Percentiles rank a stretch among this genome's conserved stretches.
These are phyloP conservation scores for Hirudinaria manillensis DNA, from an alignment of 2,888 invertebrate species.

Conservation along the genomic window DNA sequence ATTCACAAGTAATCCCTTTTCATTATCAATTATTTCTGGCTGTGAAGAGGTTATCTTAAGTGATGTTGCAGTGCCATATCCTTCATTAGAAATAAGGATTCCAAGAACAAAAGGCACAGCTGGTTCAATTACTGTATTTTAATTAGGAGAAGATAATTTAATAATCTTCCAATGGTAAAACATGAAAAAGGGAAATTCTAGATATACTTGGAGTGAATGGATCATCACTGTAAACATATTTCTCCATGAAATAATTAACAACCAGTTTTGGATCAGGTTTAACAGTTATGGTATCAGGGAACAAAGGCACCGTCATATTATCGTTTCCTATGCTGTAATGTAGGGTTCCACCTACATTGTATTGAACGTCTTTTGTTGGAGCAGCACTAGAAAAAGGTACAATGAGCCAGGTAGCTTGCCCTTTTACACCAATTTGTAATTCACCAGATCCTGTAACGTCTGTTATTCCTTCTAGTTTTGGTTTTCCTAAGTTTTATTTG, in stretches of 20 bases:
- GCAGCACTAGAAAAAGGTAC: conserved; percentile 43
- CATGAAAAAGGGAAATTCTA: too few relatives aligned
- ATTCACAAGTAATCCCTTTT: conserved; percentile 42
- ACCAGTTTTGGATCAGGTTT: conserved; percentile 43
- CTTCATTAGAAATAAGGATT: conserved; percentile 41
- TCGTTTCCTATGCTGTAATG: conserved; percentile 42
- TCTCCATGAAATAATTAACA: conserved; percentile 44
- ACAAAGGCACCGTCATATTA: conserved; percentile 40
- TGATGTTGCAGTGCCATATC: conserved; percentile 41
- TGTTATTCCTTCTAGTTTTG: conserved; percentile 39
- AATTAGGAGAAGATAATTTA: neutral
- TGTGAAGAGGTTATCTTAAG: conserved; percentile 43
- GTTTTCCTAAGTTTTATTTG: conserved; percentile 36
- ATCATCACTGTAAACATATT: conserved; percentile 43
- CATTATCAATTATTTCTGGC: conserved; percentile 45
- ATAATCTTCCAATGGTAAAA: neutral
- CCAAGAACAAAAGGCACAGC: conserved; percentile 43
- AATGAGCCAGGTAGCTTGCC: conserved; percentile 42
- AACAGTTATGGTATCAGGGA: conserved; percentile 43
- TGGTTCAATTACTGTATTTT: conserved; percentile 37
- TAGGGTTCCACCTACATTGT: conserved; percentile 43
- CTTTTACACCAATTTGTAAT: conserved; percentile 33
- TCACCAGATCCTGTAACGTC: conserved; percentile 40
- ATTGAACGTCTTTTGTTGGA: conserved; percentile 38
- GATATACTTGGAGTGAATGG: conserved; percentile 41